Base-by-base conservation (phyloP, 2,113 vertebrate genomes). In the Larimichthys crocea region DNA sequence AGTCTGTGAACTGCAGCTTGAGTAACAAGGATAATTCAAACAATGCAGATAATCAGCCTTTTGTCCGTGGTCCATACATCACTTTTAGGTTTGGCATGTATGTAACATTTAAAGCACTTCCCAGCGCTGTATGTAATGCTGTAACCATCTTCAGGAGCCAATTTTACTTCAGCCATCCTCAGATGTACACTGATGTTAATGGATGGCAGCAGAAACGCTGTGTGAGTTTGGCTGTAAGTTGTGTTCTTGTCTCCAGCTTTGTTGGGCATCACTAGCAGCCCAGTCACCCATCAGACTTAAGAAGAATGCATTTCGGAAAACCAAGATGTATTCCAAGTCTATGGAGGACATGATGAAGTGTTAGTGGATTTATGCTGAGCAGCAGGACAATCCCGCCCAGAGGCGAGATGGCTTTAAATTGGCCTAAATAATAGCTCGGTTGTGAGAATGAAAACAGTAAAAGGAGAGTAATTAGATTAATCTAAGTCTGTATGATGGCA, bases 281-380 rank as follows among this genome's bases (percentile, higher is more conserved):
- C 12, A 44, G 57, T 52, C 68, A 73, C 74, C 46, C 57, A 56
- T 82, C 42, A 73, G 22, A 44, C n/a, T 56, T n/a, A 24, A 59
- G 61, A 44, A 72, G 26, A 70, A 50, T 56, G 22, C 6, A 19
- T 24, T 52, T 44, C 44, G 19, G 76, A 62, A 50, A 46, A 29
- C 22, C 19, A 42, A 9, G 26, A 24, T 9, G 10, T 35, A 35
- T 48, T 76, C 57, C 50, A 76, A 71, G 44, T 60, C 22, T 62
- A 68, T 20, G 62, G 35, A 70, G 17, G 46, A 67, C n/a, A 66
- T 60, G 62, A 72, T 77, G 63, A 76, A 63, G 65, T 50, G 35
- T 24, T 17, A 16, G 74, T 62, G 29, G 63, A 74, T 74, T 84
- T 42, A 84, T 74, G 35, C 26, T 73, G 68, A 61, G 53, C 57